These are phyloP conservation scores for Clarias magur DNA, from an alignment of 2,113 vertebrate species.

Conservation along the genomic window DNA sequence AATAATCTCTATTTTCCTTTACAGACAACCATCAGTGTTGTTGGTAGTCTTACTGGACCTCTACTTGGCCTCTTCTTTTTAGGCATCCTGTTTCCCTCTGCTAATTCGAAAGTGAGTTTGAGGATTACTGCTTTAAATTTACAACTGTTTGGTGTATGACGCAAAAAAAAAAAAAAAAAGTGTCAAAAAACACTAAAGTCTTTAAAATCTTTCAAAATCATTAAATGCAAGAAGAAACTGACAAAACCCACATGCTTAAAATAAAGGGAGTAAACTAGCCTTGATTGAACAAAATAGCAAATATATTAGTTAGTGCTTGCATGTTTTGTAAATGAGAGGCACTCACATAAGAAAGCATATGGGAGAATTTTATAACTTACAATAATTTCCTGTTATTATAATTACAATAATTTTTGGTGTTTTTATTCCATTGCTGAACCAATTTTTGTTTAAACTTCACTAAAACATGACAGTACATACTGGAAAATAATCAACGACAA, in stretches of 20 bases:
- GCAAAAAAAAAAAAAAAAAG: neutral
- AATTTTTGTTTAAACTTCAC: neutral
- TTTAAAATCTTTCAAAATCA: neutral
- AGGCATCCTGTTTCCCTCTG: slow-evolving; percentile 75
- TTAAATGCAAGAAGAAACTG: neutral
- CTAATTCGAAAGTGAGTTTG: slow-evolving; percentile 74
- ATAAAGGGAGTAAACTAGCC: neutral
- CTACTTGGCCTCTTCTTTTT: slow-evolving; percentile 77
- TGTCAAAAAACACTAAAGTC: neutral
- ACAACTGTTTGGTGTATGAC: neutral
- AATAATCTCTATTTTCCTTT: slow-evolving; percentile 9
- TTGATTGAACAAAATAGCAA: neutral
- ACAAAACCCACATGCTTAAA: neutral
- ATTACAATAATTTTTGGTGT: neutral
- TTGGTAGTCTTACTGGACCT: slow-evolving; percentile 75
- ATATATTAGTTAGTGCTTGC: neutral
- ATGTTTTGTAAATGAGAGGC: neutral
- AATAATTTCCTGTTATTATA: neutral
- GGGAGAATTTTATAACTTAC: neutral
- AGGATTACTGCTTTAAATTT: neutral
- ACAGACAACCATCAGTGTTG: slow-evolving; percentile 74
- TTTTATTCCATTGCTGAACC: neutral
- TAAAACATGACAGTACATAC: neutral
- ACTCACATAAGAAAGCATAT: neutral
- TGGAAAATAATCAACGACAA: neutral